Evolutionary conservation across 2,797 vertebrate species (phyloP).

Genomic region (Arnoldichthys spilopterus): DNA sequence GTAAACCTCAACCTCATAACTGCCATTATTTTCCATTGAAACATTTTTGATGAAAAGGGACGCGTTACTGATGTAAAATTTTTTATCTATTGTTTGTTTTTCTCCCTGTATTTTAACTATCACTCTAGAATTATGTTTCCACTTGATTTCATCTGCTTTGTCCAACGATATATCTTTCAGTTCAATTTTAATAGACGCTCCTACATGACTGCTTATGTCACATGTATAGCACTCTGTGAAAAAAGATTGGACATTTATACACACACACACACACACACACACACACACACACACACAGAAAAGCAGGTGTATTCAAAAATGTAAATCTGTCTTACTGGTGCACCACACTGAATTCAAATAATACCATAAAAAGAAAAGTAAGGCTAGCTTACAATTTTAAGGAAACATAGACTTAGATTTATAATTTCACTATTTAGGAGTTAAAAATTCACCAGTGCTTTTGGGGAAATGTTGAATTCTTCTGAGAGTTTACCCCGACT

Average conservation of each 20-base stretch:
- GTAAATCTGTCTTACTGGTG: background rate
- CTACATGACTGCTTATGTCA: background rate
- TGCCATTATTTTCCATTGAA: background rate
- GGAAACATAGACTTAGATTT: too few relatives aligned
- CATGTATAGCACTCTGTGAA: background rate
- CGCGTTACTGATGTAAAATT: background rate
- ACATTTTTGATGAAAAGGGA: background rate
- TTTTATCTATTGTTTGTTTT: background rate
- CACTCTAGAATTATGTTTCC: rapidly evolving
- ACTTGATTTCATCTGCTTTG: background rate
- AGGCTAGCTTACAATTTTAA: too few relatives aligned
- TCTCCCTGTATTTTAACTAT: background rate
- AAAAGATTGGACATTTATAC: background rate
- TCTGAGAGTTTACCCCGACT: too few relatives aligned
- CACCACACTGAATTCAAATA: background rate
- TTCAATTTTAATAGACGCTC: background rate
- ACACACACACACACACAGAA: background rate
- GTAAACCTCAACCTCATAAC: background rate
- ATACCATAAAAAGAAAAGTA: background rate
- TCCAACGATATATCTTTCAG: too few relatives aligned
- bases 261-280: background rate
- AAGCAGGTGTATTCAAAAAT: too few relatives aligned
- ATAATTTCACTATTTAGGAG: too few relatives aligned
- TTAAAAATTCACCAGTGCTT: too few relatives aligned
- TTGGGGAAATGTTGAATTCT: too few relatives aligned